A percentile compares a stretch with the other conserved stretches of the same genome.
Conservation (phyloP, 1,140 invertebrate species). For the Neodiprion virginianus region DNA sequence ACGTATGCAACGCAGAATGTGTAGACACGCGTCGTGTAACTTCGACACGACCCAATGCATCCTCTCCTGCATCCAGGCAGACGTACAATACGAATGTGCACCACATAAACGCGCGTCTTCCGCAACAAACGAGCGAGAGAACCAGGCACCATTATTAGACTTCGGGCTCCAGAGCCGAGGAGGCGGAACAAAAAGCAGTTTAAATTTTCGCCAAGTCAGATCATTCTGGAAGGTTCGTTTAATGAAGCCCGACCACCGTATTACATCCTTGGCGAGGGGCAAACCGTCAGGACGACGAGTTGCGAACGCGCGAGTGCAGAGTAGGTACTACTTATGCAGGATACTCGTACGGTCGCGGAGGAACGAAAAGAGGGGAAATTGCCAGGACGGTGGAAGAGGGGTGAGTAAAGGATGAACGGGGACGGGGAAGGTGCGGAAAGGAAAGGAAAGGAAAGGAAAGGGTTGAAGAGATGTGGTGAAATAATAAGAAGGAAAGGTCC, state of each 20-base stretch:
- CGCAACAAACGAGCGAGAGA: too few species aligned
- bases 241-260: constrained; percentile 22
- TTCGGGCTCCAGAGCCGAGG: neutral
- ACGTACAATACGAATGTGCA: too few species aligned
- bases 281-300: neutral
- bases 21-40: too few species aligned
- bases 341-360: constrained; percentile 25
- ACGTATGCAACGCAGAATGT: too few species aligned
- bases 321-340: neutral
- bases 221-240: constrained; percentile 14
- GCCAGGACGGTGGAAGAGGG: constrained; percentile 19
- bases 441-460: constrained; percentile 19
- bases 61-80: too few species aligned
- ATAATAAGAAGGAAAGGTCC: constrained; percentile 1
- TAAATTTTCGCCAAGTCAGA: constrained; percentile 7
- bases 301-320: too few species aligned
- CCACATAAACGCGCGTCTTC: too few species aligned
- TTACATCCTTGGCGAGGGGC: neutral
- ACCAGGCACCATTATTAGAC: too few species aligned
- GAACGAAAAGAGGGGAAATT: constrained; percentile 17
- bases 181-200: neutral
- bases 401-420: neutral
- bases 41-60: too few species aligned
- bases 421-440: constrained; percentile 21
- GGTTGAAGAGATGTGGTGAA: constrained; percentile 21